Conservation (phyloP, 2,888 invertebrate genomes). For the Trilocha varians region DNA sequence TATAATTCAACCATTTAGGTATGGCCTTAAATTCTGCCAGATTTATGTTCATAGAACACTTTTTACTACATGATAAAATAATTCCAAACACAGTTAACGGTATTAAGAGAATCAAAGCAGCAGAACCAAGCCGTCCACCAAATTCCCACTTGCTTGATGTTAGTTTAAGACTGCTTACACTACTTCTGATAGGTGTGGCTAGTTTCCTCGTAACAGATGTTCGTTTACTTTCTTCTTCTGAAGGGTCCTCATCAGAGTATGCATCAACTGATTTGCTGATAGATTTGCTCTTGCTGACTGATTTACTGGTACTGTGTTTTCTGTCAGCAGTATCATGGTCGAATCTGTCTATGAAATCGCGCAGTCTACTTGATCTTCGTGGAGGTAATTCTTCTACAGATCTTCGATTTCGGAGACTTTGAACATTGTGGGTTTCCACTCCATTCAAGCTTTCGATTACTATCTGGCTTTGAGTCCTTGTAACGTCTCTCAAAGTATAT, state of each 20-base stretch:
- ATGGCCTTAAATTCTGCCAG: conserved; percentile 29
- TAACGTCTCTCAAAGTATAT: conserved; percentile 47
- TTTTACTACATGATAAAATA: conserved; percentile 43
- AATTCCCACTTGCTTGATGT: conserved; percentile 50
- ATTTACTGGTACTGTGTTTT: conserved; percentile 33
- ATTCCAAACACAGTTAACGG: conserved; percentile 46
- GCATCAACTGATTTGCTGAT: conserved; percentile 50
- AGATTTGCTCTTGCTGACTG: conserved; percentile 41
- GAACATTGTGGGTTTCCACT: conserved; percentile 30
- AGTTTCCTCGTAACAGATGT: conserved; percentile 47
- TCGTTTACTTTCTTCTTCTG: conserved; percentile 42
- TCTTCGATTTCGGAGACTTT: conserved; percentile 41
- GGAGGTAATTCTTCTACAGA: conserved; percentile 40
- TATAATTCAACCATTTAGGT: conserved; percentile 36
- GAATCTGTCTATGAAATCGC: conserved; percentile 35
- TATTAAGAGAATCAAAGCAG: conserved; percentile 37
- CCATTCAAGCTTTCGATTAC: conserved; percentile 43
- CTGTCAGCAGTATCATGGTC: conserved; percentile 44
- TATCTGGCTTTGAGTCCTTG: conserved; percentile 26
- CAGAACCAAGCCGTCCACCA: conserved; percentile 48
- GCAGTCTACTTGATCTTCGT: conserved; percentile 47
- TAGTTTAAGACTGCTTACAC: conserved; percentile 29
- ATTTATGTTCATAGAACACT: conserved; percentile 44
- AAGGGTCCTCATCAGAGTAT: conserved; percentile 55
- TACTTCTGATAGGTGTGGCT: conserved; percentile 52